A percentile compares a stretch with the other conserved stretches of the same genome.
These are phyloP conservation scores for Solenopsis fugax DNA, from an alignment of 1,140 invertebrate species.

Conservation along the genomic window DNA sequence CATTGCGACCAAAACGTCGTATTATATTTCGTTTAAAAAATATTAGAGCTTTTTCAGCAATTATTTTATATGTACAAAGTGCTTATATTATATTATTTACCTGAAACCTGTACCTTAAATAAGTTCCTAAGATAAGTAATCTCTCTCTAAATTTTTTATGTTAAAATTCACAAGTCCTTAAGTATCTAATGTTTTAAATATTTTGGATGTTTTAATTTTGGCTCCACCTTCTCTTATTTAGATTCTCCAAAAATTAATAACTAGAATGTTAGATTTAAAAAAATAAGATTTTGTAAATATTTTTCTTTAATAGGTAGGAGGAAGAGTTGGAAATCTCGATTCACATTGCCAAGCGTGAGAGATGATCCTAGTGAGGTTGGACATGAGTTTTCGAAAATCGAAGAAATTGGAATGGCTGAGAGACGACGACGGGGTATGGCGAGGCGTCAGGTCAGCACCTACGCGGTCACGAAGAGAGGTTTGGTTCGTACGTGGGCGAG, in stretches of 20 bases:
- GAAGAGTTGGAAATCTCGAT: not conserved
- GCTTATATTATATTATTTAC: too few relatives aligned
- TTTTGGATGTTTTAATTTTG: too few relatives aligned
- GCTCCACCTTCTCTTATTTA: too few relatives aligned
- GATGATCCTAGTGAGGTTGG: not conserved
- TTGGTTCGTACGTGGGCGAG: conserved; percentile 71
- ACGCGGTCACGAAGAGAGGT: conserved; percentile 68
- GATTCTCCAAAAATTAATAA: not conserved
- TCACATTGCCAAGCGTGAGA: not conserved
- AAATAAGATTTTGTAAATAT: not conserved
- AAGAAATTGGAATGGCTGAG: conserved; percentile 18
- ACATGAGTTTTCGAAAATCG: not conserved
- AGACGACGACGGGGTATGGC: conserved; percentile 16
- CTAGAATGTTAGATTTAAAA: too few relatives aligned
- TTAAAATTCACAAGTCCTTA: too few relatives aligned
- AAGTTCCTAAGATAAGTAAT: too few relatives aligned
- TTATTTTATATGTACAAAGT: too few relatives aligned
- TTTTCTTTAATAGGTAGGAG: not conserved
- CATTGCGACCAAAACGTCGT: conserved; percentile 6
- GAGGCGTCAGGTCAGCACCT: conserved; percentile 58
- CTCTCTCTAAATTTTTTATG: too few relatives aligned
- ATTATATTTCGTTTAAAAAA: not conserved
- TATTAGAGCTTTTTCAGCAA: too few relatives aligned
- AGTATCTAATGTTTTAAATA: too few relatives aligned
- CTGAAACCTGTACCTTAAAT: too few relatives aligned